These are phyloP conservation scores for Caradrina clavipalpis DNA, from an alignment of 2,888 invertebrate species.

Conservation along the genomic window DNA sequence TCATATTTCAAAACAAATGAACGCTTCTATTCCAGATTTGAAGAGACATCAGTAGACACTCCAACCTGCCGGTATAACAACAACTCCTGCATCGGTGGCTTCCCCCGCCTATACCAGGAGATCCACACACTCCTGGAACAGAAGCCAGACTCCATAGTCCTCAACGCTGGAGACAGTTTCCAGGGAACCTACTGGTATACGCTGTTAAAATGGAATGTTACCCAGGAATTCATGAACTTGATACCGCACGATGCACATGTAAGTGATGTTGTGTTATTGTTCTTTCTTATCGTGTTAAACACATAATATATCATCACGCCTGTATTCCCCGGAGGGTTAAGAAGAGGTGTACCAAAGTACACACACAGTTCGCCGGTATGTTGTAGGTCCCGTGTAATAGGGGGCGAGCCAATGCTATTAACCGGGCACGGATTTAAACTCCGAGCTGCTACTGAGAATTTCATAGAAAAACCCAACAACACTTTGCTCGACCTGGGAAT, in stretches of 20 bases:
- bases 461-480: too few relatives aligned
- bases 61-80: constrained; percentile 90
- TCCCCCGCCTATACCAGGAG: constrained; percentile 92
- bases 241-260: constrained; percentile 95
- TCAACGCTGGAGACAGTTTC: constrained; percentile 96
- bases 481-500: too few relatives aligned
- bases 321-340: too few relatives aligned
- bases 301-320: too few relatives aligned
- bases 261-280: constrained; percentile 67
- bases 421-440: too few relatives aligned
- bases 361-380: too few relatives aligned
- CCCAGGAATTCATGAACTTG: constrained; percentile 94
- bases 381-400: too few relatives aligned
- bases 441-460: too few relatives aligned
- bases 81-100: constrained; percentile 93
- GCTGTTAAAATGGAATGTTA: constrained; percentile 93
- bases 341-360: too few relatives aligned
- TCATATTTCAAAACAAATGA: background rate
- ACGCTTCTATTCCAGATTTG: constrained; percentile 86
- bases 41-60: constrained; percentile 90
- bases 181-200: constrained; percentile 97
- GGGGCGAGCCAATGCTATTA: too few relatives aligned
- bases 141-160: constrained; percentile 92
- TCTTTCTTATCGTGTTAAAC: too few relatives aligned
- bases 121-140: constrained; percentile 84